These are phyloP conservation scores for Melanotaenia nigrans DNA, from an alignment of 2,797 vertebrate genomes.

Conservation along the genomic window DNA sequence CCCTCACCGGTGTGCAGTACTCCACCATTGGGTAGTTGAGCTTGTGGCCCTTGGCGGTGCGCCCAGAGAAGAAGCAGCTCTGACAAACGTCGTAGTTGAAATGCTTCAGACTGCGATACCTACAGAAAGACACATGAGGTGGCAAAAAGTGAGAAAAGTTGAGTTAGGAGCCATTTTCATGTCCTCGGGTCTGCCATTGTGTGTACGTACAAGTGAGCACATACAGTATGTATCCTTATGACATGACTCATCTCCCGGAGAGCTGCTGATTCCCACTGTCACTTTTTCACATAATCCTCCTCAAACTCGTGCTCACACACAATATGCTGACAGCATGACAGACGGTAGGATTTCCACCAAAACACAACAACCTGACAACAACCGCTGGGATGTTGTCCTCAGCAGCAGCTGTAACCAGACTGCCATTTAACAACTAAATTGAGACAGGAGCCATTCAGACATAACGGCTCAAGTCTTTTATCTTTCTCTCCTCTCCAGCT, in stretches of 20 bases:
- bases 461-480: constrained; percentile 70
- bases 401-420: constrained; percentile 51
- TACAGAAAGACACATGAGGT: constrained; percentile 60
- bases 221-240: constrained; percentile 5
- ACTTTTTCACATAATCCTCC: constrained; percentile 18
- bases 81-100: constrained; percentile 99
- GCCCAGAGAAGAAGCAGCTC: constrained; percentile 98
- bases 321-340: constrained; percentile 44
- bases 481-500: constrained; percentile 61
- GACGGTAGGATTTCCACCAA: constrained; percentile 57
- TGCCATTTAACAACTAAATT: constrained; percentile 68
- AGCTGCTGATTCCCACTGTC: constrained; percentile 26
- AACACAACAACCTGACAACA: constrained; percentile 50
- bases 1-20: constrained; percentile 96
- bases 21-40: constrained; percentile 99
- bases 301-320: neutral
- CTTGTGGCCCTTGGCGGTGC: constrained; percentile 97
- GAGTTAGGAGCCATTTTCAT: constrained; percentile 32
- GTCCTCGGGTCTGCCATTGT: constrained; percentile 12
- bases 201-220: neutral
- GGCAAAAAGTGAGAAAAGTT: constrained; percentile 30
- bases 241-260: constrained; percentile 30
- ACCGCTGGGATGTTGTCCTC: constrained; percentile 40
- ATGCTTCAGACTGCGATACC: constrained; percentile 97
- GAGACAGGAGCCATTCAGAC: constrained; percentile 70